These are phyloP conservation scores for Gymnocypris eckloni DNA, from an alignment of 2,797 vertebrate species.

Conservation along the genomic window DNA sequence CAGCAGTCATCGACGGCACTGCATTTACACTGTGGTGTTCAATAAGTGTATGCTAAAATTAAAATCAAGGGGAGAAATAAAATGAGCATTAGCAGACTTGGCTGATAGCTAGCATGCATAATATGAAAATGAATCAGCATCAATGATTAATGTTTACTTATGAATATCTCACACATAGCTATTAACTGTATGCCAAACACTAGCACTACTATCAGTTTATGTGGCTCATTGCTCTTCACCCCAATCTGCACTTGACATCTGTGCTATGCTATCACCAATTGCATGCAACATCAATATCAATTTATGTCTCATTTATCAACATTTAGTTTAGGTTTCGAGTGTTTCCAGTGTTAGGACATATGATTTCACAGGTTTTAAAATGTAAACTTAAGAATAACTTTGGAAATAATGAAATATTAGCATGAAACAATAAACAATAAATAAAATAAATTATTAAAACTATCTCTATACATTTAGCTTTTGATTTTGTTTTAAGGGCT, in stretches of 20 bases:
- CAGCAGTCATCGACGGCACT: background rate
- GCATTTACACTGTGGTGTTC: background rate
- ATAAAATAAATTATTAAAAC: background rate
- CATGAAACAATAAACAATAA: too few species aligned
- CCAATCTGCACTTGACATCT: background rate
- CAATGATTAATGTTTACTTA: background rate
- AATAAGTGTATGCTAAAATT: background rate
- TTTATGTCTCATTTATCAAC: background rate
- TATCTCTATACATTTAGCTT: background rate
- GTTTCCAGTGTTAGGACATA: background rate
- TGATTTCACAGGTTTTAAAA: background rate
- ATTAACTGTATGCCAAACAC: background rate
- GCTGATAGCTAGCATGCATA: background rate
- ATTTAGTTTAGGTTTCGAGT: background rate
- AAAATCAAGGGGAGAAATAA: background rate
- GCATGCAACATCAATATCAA: background rate
- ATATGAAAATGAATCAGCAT: background rate
- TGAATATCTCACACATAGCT: background rate
- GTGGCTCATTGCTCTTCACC: background rate
- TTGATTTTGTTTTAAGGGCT: background rate
- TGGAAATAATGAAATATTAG: background rate
- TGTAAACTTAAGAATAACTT: background rate
- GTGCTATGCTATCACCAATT: background rate
- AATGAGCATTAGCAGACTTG: background rate
- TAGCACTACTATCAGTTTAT: background rate